Evolutionary conservation across 2,113 vertebrate species (phyloP).

Genomic region (Rhadina sibilatrix): DNA sequence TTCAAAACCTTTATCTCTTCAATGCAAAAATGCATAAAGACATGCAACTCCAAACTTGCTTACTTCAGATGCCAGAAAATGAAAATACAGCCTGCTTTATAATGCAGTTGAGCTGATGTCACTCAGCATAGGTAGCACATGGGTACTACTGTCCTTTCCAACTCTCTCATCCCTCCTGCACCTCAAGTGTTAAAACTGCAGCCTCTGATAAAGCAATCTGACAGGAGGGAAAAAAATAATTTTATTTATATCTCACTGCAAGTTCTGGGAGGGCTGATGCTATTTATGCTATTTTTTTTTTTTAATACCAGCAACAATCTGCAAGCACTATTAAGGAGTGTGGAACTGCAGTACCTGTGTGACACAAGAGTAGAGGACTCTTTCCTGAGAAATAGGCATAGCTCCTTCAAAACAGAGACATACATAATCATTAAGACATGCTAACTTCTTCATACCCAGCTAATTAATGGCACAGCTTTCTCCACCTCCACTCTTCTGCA

Average conservation of each 20-base stretch:
- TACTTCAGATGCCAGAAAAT: background rate
- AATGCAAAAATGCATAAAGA: background rate
- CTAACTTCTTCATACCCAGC: background rate
- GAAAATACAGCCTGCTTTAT: background rate
- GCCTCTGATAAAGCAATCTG: background rate
- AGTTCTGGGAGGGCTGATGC: background rate
- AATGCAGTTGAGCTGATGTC: background rate
- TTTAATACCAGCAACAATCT: background rate
- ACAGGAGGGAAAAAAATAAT: background rate
- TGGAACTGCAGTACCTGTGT: background rate
- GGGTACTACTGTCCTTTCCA: background rate
- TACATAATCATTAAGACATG: background rate
- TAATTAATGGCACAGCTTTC: background rate
- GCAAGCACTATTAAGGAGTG: background rate
- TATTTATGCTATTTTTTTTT: background rate
- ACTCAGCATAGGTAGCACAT: accelerated
- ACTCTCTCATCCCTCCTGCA: background rate
- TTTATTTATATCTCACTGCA: background rate
- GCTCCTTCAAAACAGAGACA: background rate
- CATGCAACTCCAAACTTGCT: background rate
- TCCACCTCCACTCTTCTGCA: background rate
- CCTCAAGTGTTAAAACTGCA: background rate
- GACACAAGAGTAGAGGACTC: background rate
- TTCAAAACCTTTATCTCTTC: background rate
- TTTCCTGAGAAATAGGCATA: background rate